Percentiles rank a stretch among this genome's conserved stretches.
These are phyloP conservation scores for Tipula lateralis DNA, from an alignment of 2,888 invertebrate genomes.

Conservation along the genomic window DNA sequence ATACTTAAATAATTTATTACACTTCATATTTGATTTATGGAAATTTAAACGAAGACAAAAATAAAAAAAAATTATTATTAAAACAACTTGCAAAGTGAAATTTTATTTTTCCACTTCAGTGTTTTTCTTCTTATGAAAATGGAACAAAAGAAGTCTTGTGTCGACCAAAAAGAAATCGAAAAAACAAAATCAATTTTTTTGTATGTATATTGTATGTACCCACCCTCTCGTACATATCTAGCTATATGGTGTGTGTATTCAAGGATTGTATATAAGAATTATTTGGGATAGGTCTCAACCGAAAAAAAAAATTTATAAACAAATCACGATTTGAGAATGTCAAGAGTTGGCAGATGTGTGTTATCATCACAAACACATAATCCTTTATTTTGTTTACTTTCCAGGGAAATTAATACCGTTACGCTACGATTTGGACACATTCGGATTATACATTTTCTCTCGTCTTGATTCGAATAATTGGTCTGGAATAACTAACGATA, in stretches of 20 bases:
- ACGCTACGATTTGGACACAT: background rate
- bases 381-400: background rate
- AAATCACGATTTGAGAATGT: background rate
- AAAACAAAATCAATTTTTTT: background rate
- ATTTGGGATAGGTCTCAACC: background rate
- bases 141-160: background rate
- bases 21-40: background rate
- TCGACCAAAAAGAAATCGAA: background rate
- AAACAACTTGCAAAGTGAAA: background rate
- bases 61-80: background rate
- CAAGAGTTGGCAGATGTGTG: constrained; percentile 19
- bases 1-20: background rate
- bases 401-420: background rate
- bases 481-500: background rate
- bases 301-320: background rate
- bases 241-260: too few species aligned
- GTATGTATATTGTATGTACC: background rate
- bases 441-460: background rate
- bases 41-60: background rate
- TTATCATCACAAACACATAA: background rate
- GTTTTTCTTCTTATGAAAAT: background rate
- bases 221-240: background rate
- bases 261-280: background rate
- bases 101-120: background rate
- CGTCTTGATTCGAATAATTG: background rate